Percentiles rank a stretch among this genome's conserved stretches.
Evolutionary conservation across 1,140 invertebrate species (phyloP).

Genomic region (Drosophila micromelanica): DNA sequence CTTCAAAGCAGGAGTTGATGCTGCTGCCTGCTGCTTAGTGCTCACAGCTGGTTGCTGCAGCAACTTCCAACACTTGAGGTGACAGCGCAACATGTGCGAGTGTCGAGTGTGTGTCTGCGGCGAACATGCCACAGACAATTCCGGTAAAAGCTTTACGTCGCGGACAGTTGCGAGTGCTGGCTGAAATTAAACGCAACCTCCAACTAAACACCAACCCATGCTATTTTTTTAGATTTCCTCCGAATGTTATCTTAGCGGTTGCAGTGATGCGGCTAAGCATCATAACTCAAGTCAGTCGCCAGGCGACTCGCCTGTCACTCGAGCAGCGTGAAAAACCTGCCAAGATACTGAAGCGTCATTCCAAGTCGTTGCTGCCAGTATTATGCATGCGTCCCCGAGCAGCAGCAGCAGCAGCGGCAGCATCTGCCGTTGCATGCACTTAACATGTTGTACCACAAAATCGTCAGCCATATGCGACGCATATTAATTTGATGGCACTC

Average conservation of each 20-base stretch:
- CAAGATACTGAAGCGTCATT: slow-evolving; percentile 64
- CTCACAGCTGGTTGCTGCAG: slow-evolving; percentile 22
- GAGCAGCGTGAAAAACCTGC: slow-evolving; percentile 73
- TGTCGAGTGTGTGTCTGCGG: slow-evolving; percentile 37
- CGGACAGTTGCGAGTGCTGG: slow-evolving; percentile 52
- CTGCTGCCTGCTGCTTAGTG: slow-evolving; percentile 1
- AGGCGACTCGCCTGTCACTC: slow-evolving; percentile 60
- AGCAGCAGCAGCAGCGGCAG: slow-evolving; percentile 18
- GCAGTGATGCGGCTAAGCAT: slow-evolving; percentile 71
- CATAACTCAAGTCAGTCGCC: slow-evolving; percentile 64
- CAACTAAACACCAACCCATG: neutral
- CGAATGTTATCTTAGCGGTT: slow-evolving; percentile 62
- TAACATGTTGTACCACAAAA: slow-evolving; percentile 82
- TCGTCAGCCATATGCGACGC: slow-evolving; percentile 81
- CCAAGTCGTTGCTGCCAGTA: slow-evolving; percentile 41
- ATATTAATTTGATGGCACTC: slow-evolving; percentile 83
- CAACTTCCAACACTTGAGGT: slow-evolving; percentile 57
- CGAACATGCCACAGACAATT: slow-evolving; percentile 70
- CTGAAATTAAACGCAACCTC: slow-evolving; percentile 60
- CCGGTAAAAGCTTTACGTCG: slow-evolving; percentile 72
- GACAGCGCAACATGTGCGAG: slow-evolving; percentile 75
- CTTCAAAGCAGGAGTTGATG: slow-evolving; percentile 8
- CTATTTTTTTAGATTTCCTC: neutral
- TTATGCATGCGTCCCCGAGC: slow-evolving; percentile 64
- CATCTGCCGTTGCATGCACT: slow-evolving; percentile 69